Evolutionary conservation across 2,888 invertebrate species (phyloP), one percentile per base, ranked within the genome.

Genomic region (Eupithecia pulchellata): DNA sequence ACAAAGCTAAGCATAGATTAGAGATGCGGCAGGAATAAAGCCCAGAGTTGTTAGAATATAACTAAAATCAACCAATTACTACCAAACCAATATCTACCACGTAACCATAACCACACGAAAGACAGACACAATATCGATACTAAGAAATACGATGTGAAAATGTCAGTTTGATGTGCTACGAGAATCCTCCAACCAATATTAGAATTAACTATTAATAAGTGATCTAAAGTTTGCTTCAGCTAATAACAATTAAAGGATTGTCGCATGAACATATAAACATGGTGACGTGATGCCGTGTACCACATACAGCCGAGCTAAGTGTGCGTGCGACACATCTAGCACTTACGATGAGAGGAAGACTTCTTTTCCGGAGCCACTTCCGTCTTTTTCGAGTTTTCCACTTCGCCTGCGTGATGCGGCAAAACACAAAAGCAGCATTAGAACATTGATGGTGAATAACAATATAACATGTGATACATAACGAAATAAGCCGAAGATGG

Each of bases 401-500:
- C 92, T 91, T 95, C 90, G 91, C 94, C 93, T 94, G 93, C 85
- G 82, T 81, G 86, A 87, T 86, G 88, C 89, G 83, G 89, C 88
- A 91, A 91, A 92, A 93, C 90, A 93, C 92, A 94, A 93, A 93
- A 93, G 91, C 91, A 91, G 85, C 88, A 93, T 94, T 93, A 93
- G 91, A 92, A 93, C 89, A 93, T 90, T 89, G 80, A 89, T 84
- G 82, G 78, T 81, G 83, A 75, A 75, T 70, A 80, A 82, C 76
- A 83, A 79, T 69, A 69, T 58, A 72, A 83, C 81, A 78, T 81
- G 81, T 79, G 80, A 80, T 76, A 60, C 30, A 32, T 78, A 74
- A 78, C 75, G 78, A 73, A 71, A 60, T 67, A 67, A 73, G 68
- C 36, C 34, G 55, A 64, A 20, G 27, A 13, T 47, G 67, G 6